Base-by-base conservation (phyloP, 2,888 invertebrate species). In the Julus scandinavius region DNA sequence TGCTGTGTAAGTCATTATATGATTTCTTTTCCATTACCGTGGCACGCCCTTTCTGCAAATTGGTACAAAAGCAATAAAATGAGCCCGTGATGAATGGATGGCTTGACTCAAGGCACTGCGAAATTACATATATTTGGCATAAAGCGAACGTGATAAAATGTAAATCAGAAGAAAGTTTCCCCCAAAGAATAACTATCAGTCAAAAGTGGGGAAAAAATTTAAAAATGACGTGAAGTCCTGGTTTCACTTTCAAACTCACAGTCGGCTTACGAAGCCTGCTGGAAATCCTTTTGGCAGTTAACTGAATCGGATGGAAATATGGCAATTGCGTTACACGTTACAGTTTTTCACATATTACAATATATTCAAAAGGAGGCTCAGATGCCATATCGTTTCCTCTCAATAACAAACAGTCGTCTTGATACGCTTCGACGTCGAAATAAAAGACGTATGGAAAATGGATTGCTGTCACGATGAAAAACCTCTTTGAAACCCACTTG, bases 161-260 rank as follows among this genome's bases (percentile, higher is more conserved):
- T 54, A 86, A 86, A 86, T 86, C 87, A 54, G 58, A 54, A 50
- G 50, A 86, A 86, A 86, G 49, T 86, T 86, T 86, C 50, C 87
- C 87, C 87, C 54, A 7, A 86, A 86, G 87, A 86, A 86, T 86
- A 86, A 50, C 54, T 86, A 86, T 86, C 87, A 86, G 87, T 86
- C 87, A 86, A 50, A 86, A 86, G 49, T 85, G 49, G 49, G 20
- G 40, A 54, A 86, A 86, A 86, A 86, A 86, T 86, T 50, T 17
- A 3, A 85, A 72, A 72, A 29, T 72, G 72, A 72, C 72, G 72
- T 20, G 6, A 29, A 29, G 72, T 72, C 72, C 20, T 72, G 63
- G 63, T 17, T 54, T 13, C 54, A n/a, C n/a, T 17, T n/a, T 15
- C n/a, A 63, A 63, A n/a, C 72, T 5, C 45, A 45, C 7, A 45